Evolutionary conservation across 1,140 invertebrate genomes (phyloP), one percentile per base, ranked within the genome.

Genomic region (Cephus cinctus): DNA sequence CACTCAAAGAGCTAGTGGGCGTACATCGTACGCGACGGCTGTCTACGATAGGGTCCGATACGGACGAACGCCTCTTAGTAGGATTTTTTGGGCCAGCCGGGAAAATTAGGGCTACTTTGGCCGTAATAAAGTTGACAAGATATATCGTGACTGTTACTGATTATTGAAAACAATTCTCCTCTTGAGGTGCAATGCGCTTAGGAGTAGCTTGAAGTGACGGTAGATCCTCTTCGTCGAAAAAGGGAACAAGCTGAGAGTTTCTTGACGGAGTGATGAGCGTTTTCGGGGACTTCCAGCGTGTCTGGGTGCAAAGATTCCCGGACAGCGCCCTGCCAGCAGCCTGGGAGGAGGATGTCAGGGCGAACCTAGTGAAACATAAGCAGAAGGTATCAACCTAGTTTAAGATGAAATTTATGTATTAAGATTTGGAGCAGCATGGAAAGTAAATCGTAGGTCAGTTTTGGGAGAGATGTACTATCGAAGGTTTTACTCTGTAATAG

Each of bases 341-440:
- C 69, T 94, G 90, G 90, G 90, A 92, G 69, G 89, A 92, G 74
- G 89, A 93, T 81, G 90, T 94, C 54, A 81, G 89, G 63, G 87
- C 87, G 41, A 93, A 92, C 78, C 81, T 94, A 52, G 81, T 86
- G 56, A 91, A 90, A 76, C 91, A 94, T 79, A 89, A 89, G 78
- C 82, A 89, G 65, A 87, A 87, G 78, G 74, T 75, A 56, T 8
- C 34, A 53, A 11, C 39, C 18, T 35, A 9, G 39, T n/a, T n/a
- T n/a, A n/a, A n/a, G n/a, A n/a, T n/a, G n/a, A n/a, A n/a, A n/a
- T n/a, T n/a, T n/a, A n/a, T n/a, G n/a, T n/a, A n/a, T n/a, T n/a
- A n/a, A n/a, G n/a, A n/a, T n/a, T n/a, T n/a, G n/a, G n/a, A n/a
- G n/a, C n/a, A n/a, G n/a, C n/a, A n/a, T n/a, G n/a, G n/a, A n/a